Evolutionary conservation across 2,797 vertebrate genomes (phyloP).

Genomic region (Halcyon chelicuti): DNA sequence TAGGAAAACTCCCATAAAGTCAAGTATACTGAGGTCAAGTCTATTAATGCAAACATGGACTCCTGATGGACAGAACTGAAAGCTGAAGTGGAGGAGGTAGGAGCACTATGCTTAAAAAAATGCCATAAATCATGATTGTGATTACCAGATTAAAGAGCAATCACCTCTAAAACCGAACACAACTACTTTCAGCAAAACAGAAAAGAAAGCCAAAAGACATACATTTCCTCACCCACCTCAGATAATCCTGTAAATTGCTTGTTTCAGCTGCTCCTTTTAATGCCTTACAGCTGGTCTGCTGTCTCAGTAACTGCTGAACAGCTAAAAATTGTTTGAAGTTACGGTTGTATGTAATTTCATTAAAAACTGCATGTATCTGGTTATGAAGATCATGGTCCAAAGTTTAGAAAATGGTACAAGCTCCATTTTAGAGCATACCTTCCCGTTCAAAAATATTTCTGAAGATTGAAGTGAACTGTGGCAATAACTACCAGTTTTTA

Average conservation of each 20-base stretch:
- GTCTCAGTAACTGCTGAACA: neutral
- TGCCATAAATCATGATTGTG: neutral
- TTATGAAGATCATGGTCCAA: neutral
- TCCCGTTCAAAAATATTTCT: neutral
- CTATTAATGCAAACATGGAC: neutral
- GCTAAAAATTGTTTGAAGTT: neutral
- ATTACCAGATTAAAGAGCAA: neutral
- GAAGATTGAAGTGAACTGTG: neutral
- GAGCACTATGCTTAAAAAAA: neutral
- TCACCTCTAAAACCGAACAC: neutral
- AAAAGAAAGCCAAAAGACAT: neutral
- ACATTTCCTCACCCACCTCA: neutral
- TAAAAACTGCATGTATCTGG: neutral
- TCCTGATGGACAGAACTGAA: neutral
- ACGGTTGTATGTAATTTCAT: neutral
- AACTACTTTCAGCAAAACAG: neutral
- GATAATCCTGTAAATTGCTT: neutral
- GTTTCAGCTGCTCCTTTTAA: neutral
- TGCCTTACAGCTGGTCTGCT: constrained; percentile 20
- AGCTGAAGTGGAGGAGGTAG: constrained; percentile 11
- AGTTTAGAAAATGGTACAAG: neutral
- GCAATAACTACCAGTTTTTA: neutral
- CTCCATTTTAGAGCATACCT: neutral
- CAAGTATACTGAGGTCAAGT: neutral
- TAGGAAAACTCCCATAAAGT: neutral